A percentile compares a stretch with the other conserved stretches of the same genome.
These are phyloP conservation scores for Paraescarpia echinospica DNA, from an alignment of 1,140 invertebrate species.

Conservation along the genomic window DNA sequence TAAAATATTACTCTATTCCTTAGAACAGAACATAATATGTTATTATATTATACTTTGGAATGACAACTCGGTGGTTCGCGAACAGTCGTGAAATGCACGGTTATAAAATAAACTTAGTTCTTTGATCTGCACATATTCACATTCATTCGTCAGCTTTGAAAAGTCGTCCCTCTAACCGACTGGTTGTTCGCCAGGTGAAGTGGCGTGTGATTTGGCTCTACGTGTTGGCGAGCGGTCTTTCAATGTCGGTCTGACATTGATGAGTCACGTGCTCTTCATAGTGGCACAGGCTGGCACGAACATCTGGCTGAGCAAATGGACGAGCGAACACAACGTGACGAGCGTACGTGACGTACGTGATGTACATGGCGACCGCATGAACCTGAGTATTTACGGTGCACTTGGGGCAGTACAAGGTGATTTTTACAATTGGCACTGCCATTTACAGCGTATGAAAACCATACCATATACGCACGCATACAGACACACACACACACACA, in stretches of 20 bases:
- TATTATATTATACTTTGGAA: no score
- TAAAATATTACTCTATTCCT: no score
- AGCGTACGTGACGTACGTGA: not conserved
- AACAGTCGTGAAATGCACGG: no score
- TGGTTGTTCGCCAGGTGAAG: constrained; percentile 23
- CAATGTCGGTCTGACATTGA: not conserved
- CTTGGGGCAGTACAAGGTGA: constrained; percentile 28
- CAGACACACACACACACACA: no score
- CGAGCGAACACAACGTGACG: constrained; percentile 18
- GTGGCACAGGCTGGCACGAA: constrained; percentile 18
- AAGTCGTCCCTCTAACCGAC: no score
- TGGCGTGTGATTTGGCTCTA: constrained; percentile 22
- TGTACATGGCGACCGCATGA: not conserved
- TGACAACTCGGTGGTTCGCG: no score
- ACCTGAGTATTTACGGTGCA: constrained; percentile 26
- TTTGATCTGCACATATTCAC: no score
- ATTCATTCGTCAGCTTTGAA: no score
- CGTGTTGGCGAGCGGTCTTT: constrained; percentile 1
- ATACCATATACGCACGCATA: no score
- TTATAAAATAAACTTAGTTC: no score
- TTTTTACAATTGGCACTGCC: not conserved
- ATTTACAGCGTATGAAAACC: not conserved
- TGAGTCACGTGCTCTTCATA: constrained; percentile 18
- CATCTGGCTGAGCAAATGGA: constrained; percentile 32
- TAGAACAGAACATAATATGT: no score